A percentile compares a stretch with the other conserved stretches of the same genome.
phyloP scores from a whole-genome alignment of 2,888 invertebrate genomes.

The Chrysina gloriosa region DNA sequence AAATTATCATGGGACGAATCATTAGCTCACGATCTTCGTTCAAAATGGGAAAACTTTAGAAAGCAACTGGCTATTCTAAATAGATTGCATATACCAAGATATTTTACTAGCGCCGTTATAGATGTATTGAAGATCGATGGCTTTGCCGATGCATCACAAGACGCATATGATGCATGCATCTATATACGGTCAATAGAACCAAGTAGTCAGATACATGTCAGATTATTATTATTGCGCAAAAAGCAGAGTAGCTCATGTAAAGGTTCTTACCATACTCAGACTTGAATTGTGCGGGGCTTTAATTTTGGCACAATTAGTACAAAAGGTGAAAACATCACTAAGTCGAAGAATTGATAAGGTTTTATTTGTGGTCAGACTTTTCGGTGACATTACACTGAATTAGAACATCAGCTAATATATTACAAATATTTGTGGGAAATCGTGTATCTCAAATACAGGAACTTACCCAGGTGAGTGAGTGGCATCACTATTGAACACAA shows the following conservation, averaged over 20 bases:
- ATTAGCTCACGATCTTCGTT: constrained; percentile 20
- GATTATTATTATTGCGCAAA: constrained; percentile 38
- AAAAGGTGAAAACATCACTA: constrained; percentile 3
- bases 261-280: constrained; percentile 37
- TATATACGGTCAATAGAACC: constrained; percentile 42
- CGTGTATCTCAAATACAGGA: constrained; percentile 36
- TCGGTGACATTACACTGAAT: constrained; percentile 25
- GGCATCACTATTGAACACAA: not conserved
- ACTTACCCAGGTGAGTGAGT: not conserved
- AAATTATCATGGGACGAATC: constrained; percentile 42
- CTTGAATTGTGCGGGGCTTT: constrained; percentile 39
- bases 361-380: constrained; percentile 32
- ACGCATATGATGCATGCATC: constrained; percentile 50
- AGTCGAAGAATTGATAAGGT: not conserved
- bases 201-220: not conserved
- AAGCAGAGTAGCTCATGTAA: constrained; percentile 35
- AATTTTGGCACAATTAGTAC: constrained; percentile 23
- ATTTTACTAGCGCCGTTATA: not conserved
- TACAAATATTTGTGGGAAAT: constrained; percentile 32
- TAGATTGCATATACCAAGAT: constrained; percentile 28
- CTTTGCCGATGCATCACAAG: constrained; percentile 51
- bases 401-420: constrained; percentile 9
- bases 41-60: constrained; percentile 30
- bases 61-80: constrained; percentile 18
- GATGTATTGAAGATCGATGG: constrained; percentile 47